These are phyloP conservation scores for Herpetotheres cachinnans DNA, from an alignment of 2,113 vertebrate genomes.

Conservation along the genomic window DNA sequence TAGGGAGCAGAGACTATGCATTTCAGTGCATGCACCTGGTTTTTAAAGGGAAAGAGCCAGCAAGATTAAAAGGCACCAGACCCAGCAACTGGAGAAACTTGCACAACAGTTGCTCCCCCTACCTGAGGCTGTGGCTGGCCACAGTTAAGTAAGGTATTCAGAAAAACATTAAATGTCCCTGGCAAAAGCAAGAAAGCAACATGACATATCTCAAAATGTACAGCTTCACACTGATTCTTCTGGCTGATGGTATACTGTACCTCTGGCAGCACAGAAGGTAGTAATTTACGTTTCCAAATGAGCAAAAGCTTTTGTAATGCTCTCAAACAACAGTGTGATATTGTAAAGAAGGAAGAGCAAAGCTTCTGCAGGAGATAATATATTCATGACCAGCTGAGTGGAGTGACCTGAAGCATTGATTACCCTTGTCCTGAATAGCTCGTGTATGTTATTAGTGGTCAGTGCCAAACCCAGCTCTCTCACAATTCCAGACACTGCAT, in stretches of 20 bases:
- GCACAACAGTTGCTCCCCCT: not conserved
- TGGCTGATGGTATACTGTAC: not conserved
- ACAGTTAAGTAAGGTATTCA: not conserved
- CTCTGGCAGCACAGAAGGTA: not conserved
- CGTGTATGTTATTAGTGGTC: not conserved
- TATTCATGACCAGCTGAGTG: not conserved
- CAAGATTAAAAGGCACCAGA: conserved; percentile 7
- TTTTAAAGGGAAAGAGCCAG: not conserved
- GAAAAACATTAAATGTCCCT: not conserved
- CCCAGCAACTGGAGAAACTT: conserved; percentile 5
- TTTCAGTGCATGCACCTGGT: not conserved
- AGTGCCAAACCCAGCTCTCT: not conserved
- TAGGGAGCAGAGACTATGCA: not conserved
- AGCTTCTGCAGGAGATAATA: not conserved
- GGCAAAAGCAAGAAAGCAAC: conserved; percentile 3
- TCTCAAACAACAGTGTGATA: not conserved
- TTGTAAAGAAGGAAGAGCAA: not conserved
- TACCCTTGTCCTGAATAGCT: not conserved
- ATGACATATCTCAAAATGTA: not conserved
- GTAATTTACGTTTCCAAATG: not conserved
- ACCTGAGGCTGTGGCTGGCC: not conserved
- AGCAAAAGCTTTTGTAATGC: not conserved
- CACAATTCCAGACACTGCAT: not conserved
- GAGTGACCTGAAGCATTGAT: not conserved
- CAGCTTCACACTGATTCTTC: not conserved